A percentile compares a stretch with the other conserved stretches of the same genome.
phyloP scores from a whole-genome alignment of 1,140 invertebrate genomes.

The Liolophura sinensis region DNA sequence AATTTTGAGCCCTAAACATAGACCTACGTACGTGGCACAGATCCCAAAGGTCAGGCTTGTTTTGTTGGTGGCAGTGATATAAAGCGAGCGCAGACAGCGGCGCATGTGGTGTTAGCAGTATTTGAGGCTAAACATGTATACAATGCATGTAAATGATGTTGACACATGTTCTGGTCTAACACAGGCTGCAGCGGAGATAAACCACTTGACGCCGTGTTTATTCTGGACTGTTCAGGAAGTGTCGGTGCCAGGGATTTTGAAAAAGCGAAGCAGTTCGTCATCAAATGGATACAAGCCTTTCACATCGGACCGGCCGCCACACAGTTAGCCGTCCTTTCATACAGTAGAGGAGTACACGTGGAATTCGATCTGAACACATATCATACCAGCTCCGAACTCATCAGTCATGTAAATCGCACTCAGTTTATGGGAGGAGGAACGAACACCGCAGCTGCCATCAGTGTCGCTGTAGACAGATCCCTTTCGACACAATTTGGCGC shows the following conservation, averaged over 20 bases:
- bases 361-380: constrained; percentile 16
- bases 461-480: constrained; percentile 15
- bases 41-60: too few species aligned
- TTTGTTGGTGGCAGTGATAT: too few species aligned
- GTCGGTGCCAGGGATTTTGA: constrained; percentile 19
- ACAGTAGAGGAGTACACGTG: neutral
- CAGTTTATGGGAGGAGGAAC: constrained; percentile 18
- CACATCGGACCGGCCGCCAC: constrained; percentile 21
- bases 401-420: constrained; percentile 16
- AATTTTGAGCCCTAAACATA: too few species aligned
- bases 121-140: too few species aligned
- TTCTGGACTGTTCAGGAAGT: constrained; percentile 34
- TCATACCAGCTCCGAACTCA: constrained; percentile 10
- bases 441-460: constrained; percentile 17
- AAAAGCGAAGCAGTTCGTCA: constrained; percentile 17
- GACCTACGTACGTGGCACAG: too few species aligned
- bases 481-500: constrained; percentile 23
- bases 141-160: too few species aligned
- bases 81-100: too few species aligned
- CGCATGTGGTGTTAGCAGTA: too few species aligned
- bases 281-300: constrained; percentile 14
- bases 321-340: constrained; percentile 21
- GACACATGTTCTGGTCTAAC: too few species aligned
- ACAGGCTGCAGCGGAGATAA: too few species aligned
- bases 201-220: constrained; percentile 26